A percentile compares a stretch with the other conserved stretches of the same genome.
These are phyloP conservation scores for Euplexia lucipara DNA, from an alignment of 2,888 invertebrate species.

Conservation along the genomic window DNA sequence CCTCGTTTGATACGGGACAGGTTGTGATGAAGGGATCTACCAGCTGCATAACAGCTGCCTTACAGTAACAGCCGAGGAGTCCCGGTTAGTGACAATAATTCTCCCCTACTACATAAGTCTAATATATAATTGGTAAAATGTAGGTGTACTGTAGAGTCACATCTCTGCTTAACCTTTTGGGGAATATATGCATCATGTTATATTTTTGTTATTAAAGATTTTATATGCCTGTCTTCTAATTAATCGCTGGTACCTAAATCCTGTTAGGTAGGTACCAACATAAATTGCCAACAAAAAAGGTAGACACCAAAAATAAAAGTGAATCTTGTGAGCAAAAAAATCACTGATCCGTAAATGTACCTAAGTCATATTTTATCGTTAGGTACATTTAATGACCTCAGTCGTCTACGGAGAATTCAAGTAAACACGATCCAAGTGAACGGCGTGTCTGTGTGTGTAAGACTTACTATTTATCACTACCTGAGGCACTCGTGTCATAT, in stretches of 20 bases:
- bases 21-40: no score
- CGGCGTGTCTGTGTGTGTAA: conserved; percentile 19
- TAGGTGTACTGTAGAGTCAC: no score
- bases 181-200: no score
- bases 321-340: conserved; percentile 26
- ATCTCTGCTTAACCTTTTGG: no score
- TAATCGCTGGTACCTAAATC: not conserved
- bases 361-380: conserved; percentile 34
- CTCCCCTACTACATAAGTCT: no score
- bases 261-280: not conserved
- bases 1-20: no score
- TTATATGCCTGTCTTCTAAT: not conserved
- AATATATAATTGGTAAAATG: no score
- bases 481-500: conserved; percentile 49
- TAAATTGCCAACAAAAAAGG: not conserved
- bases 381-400: conserved; percentile 48
- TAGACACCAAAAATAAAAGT: conserved; percentile 10
- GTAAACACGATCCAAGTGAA: conserved; percentile 29
- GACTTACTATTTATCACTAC: conserved; percentile 38
- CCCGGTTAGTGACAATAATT: no score
- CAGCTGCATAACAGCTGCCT: no score
- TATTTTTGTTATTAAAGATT: no score
- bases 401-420: conserved; percentile 31
- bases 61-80: no score
- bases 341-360: conserved; percentile 16